A percentile compares a stretch with the other conserved stretches of the same genome.
These are phyloP conservation scores for Elachura formosa DNA, from an alignment of 2,113 vertebrate genomes.

Conservation along the genomic window DNA sequence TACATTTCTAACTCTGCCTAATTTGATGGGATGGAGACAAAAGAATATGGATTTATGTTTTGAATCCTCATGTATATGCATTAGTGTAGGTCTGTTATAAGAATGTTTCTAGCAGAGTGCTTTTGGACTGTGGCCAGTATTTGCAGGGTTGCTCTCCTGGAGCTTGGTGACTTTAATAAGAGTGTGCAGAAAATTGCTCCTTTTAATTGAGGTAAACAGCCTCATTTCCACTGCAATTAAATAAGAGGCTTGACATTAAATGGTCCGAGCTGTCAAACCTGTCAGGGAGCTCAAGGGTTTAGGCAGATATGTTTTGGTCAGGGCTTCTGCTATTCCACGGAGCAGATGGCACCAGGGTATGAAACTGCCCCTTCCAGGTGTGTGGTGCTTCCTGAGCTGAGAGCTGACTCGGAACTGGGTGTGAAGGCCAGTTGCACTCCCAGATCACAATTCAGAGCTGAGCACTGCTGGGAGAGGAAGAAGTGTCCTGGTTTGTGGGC, in stretches of 20 bases:
- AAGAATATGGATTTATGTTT: background rate
- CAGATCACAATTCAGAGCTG: background rate
- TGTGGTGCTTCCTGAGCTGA: accelerated
- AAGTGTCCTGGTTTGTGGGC: background rate
- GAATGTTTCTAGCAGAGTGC: background rate
- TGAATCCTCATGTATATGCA: background rate
- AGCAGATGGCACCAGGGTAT: background rate
- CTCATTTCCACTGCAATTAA: background rate
- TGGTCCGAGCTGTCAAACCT: background rate
- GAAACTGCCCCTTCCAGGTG: background rate
- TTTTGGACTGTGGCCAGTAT: constrained; percentile 59
- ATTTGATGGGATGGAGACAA: background rate
- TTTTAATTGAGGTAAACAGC: constrained; percentile 60
- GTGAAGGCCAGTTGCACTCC: background rate
- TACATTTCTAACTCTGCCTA: background rate
- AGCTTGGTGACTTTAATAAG: constrained; percentile 57
- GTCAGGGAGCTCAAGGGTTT: background rate
- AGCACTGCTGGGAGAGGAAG: background rate
- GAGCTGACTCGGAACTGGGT: background rate
- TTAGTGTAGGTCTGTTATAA: background rate
- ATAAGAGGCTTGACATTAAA: background rate
- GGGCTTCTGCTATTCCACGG: background rate
- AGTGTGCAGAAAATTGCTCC: constrained; percentile 49
- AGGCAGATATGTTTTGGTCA: background rate
- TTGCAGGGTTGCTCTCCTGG: constrained; percentile 53